phyloP scores from a whole-genome alignment of 2,888 invertebrate genomes.

The Hetaerina titia region DNA sequence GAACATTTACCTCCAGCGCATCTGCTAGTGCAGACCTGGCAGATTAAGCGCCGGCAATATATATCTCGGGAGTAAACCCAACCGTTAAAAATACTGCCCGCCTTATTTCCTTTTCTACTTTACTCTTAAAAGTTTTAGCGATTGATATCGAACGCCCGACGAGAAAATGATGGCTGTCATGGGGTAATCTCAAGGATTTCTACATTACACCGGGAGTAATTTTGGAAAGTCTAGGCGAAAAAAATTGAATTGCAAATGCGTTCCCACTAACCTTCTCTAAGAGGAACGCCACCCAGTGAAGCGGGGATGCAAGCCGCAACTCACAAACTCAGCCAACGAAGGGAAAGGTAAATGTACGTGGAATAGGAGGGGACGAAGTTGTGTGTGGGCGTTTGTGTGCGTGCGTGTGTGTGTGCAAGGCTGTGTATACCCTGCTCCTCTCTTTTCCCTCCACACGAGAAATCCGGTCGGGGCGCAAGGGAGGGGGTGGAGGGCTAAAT shows the following conservation, averaged over 20 bases:
- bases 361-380: neutral
- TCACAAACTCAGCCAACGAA: neutral
- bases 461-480: neutral
- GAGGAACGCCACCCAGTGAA: neutral
- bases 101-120: too few relatives aligned
- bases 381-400: neutral
- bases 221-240: neutral
- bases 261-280: neutral
- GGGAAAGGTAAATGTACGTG: neutral
- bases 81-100: too few relatives aligned
- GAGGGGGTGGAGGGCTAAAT: neutral
- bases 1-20: too few relatives aligned
- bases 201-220: too few relatives aligned
- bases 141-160: too few relatives aligned
- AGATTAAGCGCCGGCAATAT: too few relatives aligned
- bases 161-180: too few relatives aligned
- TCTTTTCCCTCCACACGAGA: neutral
- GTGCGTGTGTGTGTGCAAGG: neutral
- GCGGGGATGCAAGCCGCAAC: neutral
- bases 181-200: too few relatives aligned
- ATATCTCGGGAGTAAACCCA: too few relatives aligned
- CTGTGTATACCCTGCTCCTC: neutral
- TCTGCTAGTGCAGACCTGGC: too few relatives aligned
- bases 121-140: too few relatives aligned
- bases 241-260: neutral